Evolutionary conservation across 2,113 vertebrate species (phyloP), one percentile per base, ranked within the genome.

Genomic region (Lynx canadensis): DNA sequence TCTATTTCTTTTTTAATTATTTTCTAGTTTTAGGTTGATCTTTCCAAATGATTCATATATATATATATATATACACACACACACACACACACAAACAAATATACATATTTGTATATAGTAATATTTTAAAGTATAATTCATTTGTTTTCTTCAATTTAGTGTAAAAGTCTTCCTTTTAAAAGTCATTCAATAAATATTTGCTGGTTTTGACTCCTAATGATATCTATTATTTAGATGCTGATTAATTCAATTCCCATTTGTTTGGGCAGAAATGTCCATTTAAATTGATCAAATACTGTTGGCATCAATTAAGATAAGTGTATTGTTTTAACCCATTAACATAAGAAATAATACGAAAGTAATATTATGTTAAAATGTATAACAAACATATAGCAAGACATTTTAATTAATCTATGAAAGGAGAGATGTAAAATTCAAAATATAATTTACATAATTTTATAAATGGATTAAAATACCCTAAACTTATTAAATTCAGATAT

Each of bases 71-170:
- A 45, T 45, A 45, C 8, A 45, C 0, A 45, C 0, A 45, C 0
- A 45, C 7, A 45, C 8, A 45, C 45, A 45, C 6, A 45, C 0
- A 45, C 45, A 45, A 7, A 45, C 7, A 41, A 0, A 0, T 45
- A 45, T 45, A 45, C 9, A 9, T 45, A 1, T 45, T 9, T 45
- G 8, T 45, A 45, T 45, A 45, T 45, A 45, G 45, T 9, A 45
- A 45, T 45, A 45, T 45, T 45, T 45, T 45, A 45, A 45, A 45
- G 45, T 45, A 45, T 45, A 45, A 66, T 90, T 90, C 36, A 29
- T 18, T 63, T 88, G 27, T 23, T 74, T 81, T 89, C 45, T 79
- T 85, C 31, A 83, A 27, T 27, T 89, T 71, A 85, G 41, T 79
- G 25, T 10, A 84, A 78, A 76, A 18, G 2, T 65, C 15, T 88